These are phyloP conservation scores for Bolborhynchus lineola DNA, from an alignment of 2,113 vertebrate species.

Conservation along the genomic window DNA sequence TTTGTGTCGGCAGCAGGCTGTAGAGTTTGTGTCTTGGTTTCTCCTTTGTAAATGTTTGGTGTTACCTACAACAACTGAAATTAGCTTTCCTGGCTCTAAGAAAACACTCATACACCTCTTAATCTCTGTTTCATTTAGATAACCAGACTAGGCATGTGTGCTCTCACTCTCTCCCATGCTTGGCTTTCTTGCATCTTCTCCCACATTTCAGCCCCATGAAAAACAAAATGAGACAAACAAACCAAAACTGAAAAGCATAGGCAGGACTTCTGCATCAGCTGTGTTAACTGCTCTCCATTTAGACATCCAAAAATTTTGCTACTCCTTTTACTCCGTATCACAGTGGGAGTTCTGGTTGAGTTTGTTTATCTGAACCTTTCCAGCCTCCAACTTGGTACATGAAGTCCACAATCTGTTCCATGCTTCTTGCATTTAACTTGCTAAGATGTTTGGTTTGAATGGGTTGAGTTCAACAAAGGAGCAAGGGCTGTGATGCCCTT, in stretches of 20 bases:
- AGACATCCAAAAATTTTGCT: background rate
- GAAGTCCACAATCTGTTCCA: background rate
- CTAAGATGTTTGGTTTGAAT: background rate
- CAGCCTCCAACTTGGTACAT: background rate
- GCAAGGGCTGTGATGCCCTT: background rate
- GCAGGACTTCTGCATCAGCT: background rate
- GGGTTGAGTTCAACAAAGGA: background rate
- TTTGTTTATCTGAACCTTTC: background rate
- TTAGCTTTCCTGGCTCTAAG: slow-evolving; percentile 49
- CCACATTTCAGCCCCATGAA: background rate
- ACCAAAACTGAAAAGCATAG: background rate
- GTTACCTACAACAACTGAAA: slow-evolving; percentile 46
- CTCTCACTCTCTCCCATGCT: background rate
- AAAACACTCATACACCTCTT: slow-evolving; percentile 22
- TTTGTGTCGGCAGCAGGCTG: background rate
- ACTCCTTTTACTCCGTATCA: rapidly evolving
- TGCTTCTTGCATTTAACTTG: background rate
- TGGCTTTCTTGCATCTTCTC: background rate
- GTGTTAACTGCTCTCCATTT: background rate
- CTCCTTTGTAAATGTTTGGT: background rate
- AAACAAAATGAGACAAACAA: background rate
- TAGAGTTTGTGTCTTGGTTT: slow-evolving; percentile 33
- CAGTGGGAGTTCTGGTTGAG: background rate
- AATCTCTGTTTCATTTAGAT: slow-evolving; percentile 47
- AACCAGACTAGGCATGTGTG: slow-evolving; percentile 26